These are phyloP conservation scores for Troilus luridus DNA, from an alignment of 2,888 invertebrate genomes.

Conservation along the genomic window DNA sequence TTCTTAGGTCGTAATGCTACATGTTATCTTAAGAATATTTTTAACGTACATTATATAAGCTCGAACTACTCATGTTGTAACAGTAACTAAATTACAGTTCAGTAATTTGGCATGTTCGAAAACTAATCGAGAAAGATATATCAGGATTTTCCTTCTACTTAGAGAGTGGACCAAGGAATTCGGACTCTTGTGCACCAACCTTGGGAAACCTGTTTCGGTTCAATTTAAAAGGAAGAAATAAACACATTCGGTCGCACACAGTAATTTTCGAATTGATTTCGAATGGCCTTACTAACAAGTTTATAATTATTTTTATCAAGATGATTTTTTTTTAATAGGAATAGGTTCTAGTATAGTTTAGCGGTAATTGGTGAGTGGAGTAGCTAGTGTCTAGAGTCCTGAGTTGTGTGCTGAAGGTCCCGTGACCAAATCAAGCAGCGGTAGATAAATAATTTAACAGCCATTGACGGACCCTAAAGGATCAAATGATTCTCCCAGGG, in stretches of 20 bases:
- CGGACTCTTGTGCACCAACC: not conserved
- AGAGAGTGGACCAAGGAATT: not conserved
- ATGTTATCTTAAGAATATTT: too few species aligned
- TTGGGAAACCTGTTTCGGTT: slow-evolving; percentile 9
- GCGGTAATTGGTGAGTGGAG: too few species aligned
- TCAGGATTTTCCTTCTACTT: not conserved
- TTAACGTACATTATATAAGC: too few species aligned
- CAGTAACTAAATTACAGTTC: not conserved
- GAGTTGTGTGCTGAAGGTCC: too few species aligned
- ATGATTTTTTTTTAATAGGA: too few species aligned
- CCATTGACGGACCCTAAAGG: too few species aligned
- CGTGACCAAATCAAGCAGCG: too few species aligned
- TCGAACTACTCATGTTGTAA: not conserved
- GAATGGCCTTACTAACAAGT: not conserved
- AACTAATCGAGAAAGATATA: not conserved
- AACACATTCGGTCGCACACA: not conserved
- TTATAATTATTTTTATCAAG: not conserved
- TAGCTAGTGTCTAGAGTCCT: too few species aligned
- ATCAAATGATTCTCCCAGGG: too few species aligned
- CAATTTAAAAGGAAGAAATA: slow-evolving; percentile 30
- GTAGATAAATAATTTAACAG: too few species aligned
- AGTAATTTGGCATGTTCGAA: not conserved
- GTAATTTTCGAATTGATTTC: not conserved
- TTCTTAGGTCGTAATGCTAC: too few species aligned
- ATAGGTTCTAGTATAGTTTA: too few species aligned